phyloP scores from a whole-genome alignment of 2,888 invertebrate species.

The Meganola albula region DNA sequence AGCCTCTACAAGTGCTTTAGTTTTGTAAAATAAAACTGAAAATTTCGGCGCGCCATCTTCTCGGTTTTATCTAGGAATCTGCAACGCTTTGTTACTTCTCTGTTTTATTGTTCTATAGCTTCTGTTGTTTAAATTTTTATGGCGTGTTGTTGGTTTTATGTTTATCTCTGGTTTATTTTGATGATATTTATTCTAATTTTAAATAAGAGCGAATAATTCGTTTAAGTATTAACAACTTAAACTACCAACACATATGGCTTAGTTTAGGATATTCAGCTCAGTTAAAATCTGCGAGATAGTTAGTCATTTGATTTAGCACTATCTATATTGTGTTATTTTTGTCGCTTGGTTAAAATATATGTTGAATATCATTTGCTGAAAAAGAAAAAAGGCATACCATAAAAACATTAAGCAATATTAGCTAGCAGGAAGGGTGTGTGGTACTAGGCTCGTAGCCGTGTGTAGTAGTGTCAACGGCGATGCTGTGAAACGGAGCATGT shows the following conservation, averaged over 20 bases:
- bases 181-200: no score
- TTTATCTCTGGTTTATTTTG: no score
- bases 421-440: conserved; percentile 49
- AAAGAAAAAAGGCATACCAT: conserved; percentile 24
- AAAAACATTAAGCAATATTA: conserved; percentile 29
- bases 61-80: conserved; percentile 51
- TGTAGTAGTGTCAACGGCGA: conserved; percentile 57
- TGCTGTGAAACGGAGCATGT: conserved; percentile 74
- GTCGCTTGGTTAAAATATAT: no score
- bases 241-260: no score
- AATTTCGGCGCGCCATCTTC: conserved; percentile 42
- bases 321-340: no score
- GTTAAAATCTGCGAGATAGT: no score
- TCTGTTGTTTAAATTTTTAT: conserved; percentile 41
- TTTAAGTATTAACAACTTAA: no score
- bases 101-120: conserved; percentile 55
- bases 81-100: conserved; percentile 46
- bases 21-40: conserved; percentile 58
- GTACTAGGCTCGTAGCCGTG: conserved; percentile 54
- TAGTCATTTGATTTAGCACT: no score
- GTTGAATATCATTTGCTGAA: no score
- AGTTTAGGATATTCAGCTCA: no score
- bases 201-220: no score
- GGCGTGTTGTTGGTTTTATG: conserved; percentile 47
- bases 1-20: conserved; percentile 43